Evolutionary conservation across 1,140 invertebrate genomes (phyloP), one percentile per base, ranked within the genome.

Genomic region (Drosophila sturtevanti): DNA sequence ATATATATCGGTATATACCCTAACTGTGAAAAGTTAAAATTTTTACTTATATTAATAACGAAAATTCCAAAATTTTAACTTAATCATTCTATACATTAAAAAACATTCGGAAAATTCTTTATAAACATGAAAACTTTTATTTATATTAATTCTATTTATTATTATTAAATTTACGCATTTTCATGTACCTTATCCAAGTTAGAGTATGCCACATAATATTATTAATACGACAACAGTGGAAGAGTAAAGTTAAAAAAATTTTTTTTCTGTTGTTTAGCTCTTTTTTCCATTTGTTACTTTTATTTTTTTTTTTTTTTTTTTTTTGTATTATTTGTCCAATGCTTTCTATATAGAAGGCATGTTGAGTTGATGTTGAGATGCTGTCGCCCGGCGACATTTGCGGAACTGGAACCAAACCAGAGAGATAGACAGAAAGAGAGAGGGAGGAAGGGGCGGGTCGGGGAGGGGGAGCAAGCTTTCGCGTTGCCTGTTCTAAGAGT

Each of bases 191-290:
- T 35, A 35, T 67, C 34, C 6, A 14, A 27, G 21, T 7, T 11
- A 61, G 54, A 11, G 38, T 67, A 72, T 41, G 21, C 2, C 2
- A 34, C 72, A 70, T 38, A 68, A 72, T 66, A 85, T 63, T 65
- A 67, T 54, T 78, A 77, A 74, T 56, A 60, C 62, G 6, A 62
- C 38, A 51, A 68, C 22, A 66, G 52, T 64, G 66, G 16, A 76
- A 63, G 31, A 55, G 34, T 66, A 60, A 22, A 61, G 34, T 66
- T 1, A 31, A 31, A 31, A n/a, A 35, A 16, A 64, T 27, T 27
- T 22, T 58, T 68, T 66, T 37, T 14, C 31, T 54, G 22, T 92
- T 97, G 95, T 51, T 51, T 27, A 48, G 48, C 52, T 31, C n/a
- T 31, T 31, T 31, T 31, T 31, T 31, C 7, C 27, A 31, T 31